Percentiles rank a stretch among this genome's conserved stretches.
Conservation (phyloP, 2,888 invertebrate species). For the Drosophila prolongata region DNA sequence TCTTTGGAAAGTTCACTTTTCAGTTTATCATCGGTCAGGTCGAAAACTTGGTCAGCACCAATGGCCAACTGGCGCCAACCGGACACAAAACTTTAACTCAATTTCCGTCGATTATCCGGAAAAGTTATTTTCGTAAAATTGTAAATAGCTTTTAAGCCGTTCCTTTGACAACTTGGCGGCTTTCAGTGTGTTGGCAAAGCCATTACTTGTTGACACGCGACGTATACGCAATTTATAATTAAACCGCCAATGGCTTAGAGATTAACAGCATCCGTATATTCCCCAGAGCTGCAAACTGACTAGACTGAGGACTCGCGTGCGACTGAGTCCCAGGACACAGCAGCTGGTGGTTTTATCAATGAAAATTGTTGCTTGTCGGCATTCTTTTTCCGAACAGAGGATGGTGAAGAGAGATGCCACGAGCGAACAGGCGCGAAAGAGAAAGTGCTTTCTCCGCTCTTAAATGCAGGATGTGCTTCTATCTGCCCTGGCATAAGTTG, state of each 20-base stretch:
- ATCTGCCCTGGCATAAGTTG: constrained; percentile 5
- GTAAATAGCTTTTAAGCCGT: constrained; percentile 5
- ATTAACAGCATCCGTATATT: neutral
- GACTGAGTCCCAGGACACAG: constrained; percentile 67
- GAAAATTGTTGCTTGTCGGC: constrained; percentile 62
- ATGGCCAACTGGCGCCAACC: constrained; percentile 57
- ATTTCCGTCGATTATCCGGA: constrained; percentile 19
- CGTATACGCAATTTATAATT: constrained; percentile 43
- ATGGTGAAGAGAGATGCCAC: constrained; percentile 21
- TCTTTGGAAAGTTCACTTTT: constrained; percentile 29
- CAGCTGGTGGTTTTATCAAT: constrained; percentile 77
- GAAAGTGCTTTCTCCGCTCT: constrained; percentile 43
- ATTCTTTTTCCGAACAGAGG: constrained; percentile 27
- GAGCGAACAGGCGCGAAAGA: constrained; percentile 21
- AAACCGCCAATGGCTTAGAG: constrained; percentile 8
- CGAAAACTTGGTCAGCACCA: constrained; percentile 45
- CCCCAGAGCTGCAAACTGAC: constrained; percentile 23
- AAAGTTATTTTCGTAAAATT: constrained; percentile 7
- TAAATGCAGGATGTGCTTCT: constrained; percentile 33
- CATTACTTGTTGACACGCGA: constrained; percentile 27
- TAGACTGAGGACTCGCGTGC: constrained; percentile 65
- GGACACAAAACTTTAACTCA: constrained; percentile 23
- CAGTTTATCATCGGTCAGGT: constrained; percentile 16
- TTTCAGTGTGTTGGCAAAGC: neutral
- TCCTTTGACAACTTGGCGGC: constrained; percentile 30